phyloP scores from a whole-genome alignment of 2,113 vertebrate genomes.

The Chionomys nivalis region DNA sequence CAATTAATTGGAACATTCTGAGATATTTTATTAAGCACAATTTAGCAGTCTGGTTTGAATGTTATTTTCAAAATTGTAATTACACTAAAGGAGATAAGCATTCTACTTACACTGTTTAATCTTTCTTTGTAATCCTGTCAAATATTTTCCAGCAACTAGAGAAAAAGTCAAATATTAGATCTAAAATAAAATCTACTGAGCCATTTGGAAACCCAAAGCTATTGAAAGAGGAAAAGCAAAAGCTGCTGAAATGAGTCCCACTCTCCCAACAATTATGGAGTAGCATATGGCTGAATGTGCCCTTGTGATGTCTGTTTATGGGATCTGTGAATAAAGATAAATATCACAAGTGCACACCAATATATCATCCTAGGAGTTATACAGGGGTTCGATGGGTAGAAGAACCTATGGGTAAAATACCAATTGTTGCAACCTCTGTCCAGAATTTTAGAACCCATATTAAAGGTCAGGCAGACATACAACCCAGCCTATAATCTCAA shows the following conservation, averaged over 20 bases:
- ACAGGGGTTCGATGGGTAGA: no score
- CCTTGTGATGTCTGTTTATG: neutral
- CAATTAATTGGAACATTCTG: neutral
- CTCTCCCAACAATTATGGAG: neutral
- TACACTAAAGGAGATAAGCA: neutral
- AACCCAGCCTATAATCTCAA: neutral
- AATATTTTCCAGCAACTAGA: constrained; percentile 5
- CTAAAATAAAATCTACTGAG: constrained; percentile 28
- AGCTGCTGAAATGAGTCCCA: neutral
- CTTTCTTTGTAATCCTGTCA: neutral
- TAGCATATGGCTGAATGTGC: neutral
- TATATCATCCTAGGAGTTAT: neutral
- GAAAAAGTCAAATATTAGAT: constrained; percentile 1
- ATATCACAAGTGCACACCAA: neutral
- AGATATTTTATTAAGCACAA: neutral
- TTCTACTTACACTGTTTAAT: neutral
- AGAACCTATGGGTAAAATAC: neutral
- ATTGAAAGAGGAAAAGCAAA: neutral
- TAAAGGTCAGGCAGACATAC: neutral
- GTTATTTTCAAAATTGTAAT: neutral
- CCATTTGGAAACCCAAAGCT: constrained; percentile 43
- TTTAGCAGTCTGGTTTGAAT: neutral
- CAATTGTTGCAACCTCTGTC: no score
- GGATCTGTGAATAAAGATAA: neutral
- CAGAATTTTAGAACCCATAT: neutral